Evolutionary conservation across 2,113 vertebrate species (phyloP).

Genomic region (Sorex fumeus): DNA sequence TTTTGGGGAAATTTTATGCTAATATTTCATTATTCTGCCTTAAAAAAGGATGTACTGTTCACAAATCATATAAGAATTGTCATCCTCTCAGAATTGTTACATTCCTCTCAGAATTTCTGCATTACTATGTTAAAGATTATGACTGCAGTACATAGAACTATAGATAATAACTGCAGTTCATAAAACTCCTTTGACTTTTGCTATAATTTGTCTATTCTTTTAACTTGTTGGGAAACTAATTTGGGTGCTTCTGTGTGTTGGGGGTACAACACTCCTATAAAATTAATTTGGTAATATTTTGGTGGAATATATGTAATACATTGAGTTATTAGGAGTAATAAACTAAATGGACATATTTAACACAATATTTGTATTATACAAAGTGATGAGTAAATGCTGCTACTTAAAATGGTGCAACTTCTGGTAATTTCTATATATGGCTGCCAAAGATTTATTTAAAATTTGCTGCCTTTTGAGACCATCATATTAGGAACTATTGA

Average conservation of each 20-base stretch:
- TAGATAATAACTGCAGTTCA: background rate
- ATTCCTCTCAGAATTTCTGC: conserved; percentile 18
- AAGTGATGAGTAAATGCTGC: background rate
- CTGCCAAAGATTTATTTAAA: background rate
- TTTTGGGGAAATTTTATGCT: background rate
- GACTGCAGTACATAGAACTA: too few species aligned
- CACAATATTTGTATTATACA: background rate
- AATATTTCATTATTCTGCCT: background rate
- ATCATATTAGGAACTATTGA: background rate
- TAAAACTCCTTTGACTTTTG: background rate
- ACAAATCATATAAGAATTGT: background rate
- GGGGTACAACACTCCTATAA: too few species aligned
- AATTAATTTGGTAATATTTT: background rate
- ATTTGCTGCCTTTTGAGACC: background rate
- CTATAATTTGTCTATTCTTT: background rate
- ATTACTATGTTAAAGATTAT: background rate
- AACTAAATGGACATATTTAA: background rate
- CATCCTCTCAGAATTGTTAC: background rate
- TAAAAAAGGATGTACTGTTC: background rate
- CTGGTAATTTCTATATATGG: background rate
- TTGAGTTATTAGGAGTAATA: background rate
- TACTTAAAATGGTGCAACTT: conserved; percentile 23
- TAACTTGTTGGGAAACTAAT: background rate
- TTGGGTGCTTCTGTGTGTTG: too few species aligned
- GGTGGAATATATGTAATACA: background rate